These are phyloP conservation scores for Drosophila pruinosa DNA, from an alignment of 1,140 invertebrate genomes.

Conservation along the genomic window DNA sequence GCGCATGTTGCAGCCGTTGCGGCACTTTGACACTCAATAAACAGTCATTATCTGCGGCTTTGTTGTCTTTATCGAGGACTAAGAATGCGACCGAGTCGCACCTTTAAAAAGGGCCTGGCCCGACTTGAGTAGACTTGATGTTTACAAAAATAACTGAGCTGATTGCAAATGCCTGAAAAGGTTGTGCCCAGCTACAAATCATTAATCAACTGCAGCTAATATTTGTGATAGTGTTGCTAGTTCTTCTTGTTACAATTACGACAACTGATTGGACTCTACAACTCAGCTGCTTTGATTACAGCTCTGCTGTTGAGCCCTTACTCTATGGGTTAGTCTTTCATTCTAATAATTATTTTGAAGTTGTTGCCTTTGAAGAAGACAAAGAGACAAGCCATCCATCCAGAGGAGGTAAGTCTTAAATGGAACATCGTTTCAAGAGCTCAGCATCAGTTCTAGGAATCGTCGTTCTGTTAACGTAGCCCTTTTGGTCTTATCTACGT, in stretches of 20 bases:
- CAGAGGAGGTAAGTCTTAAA: constrained; percentile 1
- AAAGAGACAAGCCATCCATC: neutral
- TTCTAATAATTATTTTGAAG: constrained; percentile 4
- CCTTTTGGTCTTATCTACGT: constrained; percentile 52
- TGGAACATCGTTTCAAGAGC: constrained; percentile 42
- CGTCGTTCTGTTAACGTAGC: constrained; percentile 1
- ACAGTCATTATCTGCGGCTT: constrained; percentile 56
- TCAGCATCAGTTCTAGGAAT: constrained; percentile 52
- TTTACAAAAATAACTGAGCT: constrained; percentile 17
- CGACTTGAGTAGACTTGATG: neutral
- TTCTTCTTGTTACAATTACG: constrained; percentile 25
- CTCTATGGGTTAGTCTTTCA: neutral
- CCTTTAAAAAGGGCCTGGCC: constrained; percentile 37
- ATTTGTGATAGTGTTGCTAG: constrained; percentile 49
- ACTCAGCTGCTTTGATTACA: constrained; percentile 16
- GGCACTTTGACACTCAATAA: constrained; percentile 62
- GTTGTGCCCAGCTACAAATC: constrained; percentile 41
- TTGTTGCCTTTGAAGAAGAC: neutral
- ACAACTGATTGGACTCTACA: constrained; percentile 5
- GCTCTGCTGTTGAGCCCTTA: neutral
- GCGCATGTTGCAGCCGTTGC: constrained; percentile 39
- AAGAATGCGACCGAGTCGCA: constrained; percentile 50
- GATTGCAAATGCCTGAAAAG: constrained; percentile 32
- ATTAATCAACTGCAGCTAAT: constrained; percentile 77
- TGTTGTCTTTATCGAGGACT: constrained; percentile 24